Conservation (phyloP, 2,113 vertebrate species). For the Dasypus novemcinctus region DNA sequence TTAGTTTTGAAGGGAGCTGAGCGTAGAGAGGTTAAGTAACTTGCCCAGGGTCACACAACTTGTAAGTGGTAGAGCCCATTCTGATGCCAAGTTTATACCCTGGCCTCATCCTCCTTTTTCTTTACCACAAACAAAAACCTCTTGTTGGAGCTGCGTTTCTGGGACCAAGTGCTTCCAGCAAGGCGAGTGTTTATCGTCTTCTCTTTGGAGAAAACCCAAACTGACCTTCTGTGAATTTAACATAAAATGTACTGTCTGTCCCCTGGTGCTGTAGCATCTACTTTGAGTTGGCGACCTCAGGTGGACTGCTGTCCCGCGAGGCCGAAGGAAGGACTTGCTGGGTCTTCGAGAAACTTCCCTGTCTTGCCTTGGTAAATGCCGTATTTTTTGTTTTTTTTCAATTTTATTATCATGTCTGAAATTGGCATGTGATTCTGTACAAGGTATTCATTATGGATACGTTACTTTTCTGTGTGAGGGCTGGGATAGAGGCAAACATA, state of each 20-base stretch:
- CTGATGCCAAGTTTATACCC: background rate
- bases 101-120: background rate
- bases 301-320: background rate
- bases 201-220: constrained; percentile 53
- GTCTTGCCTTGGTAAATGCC: constrained; percentile 59
- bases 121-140: background rate
- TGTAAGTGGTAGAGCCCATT: background rate
- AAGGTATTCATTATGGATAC: constrained; percentile 97
- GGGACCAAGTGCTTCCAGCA: background rate
- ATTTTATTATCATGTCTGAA: constrained; percentile 78
- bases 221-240: constrained; percentile 40
- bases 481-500: constrained; percentile 88
- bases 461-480: constrained; percentile 89
- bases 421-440: constrained; percentile 93
- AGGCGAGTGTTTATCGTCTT: constrained; percentile 30
- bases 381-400: constrained; percentile 56
- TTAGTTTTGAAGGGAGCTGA: background rate
- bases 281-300: background rate
- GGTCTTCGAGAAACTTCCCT: background rate
- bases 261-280: background rate
- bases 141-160: background rate
- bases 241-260: background rate
- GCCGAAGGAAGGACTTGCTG: background rate
- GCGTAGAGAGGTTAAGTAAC: constrained; percentile 2
- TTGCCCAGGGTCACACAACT: background rate